These are phyloP conservation scores for Leptopilina syphax DNA, from an alignment of 2,888 invertebrate species.

Conservation along the genomic window DNA sequence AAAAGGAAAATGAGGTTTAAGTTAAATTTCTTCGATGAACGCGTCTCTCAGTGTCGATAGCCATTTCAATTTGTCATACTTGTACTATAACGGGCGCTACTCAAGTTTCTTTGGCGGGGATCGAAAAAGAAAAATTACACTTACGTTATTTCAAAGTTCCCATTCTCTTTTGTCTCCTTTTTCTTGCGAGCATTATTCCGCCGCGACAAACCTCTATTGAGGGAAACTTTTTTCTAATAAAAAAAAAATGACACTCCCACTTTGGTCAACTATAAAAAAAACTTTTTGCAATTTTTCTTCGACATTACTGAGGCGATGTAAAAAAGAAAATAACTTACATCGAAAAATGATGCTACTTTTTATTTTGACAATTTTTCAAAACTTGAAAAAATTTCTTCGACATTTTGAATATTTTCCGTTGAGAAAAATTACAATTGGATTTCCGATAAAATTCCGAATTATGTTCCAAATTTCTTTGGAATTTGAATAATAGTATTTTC, in stretches of 20 bases:
- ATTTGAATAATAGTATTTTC: no score
- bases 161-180: conserved; percentile 34
- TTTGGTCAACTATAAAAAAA: conserved; percentile 62
- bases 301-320: conserved; percentile 12
- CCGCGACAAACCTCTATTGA: conserved; percentile 25
- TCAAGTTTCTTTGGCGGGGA: conserved; percentile 33
- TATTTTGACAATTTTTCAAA: no score
- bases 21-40: conserved; percentile 56
- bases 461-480: no score
- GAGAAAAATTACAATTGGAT: no score
- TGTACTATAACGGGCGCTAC: conserved; percentile 43
- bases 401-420: no score
- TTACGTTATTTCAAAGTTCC: conserved; percentile 44
- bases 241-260: conserved; percentile 41
- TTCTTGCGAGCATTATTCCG: conserved; percentile 36
- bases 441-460: no score
- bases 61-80: conserved; percentile 67
- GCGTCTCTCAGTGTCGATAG: conserved; percentile 55
- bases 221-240: conserved; percentile 42
- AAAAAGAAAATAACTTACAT: conserved; percentile 20
- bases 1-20: conserved; percentile 15
- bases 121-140: conserved; percentile 60
- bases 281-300: conserved; percentile 64
- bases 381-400: no score
- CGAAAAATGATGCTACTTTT: neutral